phyloP scores from a whole-genome alignment of 2,888 invertebrate genomes.

The Argyresthia albistria region DNA sequence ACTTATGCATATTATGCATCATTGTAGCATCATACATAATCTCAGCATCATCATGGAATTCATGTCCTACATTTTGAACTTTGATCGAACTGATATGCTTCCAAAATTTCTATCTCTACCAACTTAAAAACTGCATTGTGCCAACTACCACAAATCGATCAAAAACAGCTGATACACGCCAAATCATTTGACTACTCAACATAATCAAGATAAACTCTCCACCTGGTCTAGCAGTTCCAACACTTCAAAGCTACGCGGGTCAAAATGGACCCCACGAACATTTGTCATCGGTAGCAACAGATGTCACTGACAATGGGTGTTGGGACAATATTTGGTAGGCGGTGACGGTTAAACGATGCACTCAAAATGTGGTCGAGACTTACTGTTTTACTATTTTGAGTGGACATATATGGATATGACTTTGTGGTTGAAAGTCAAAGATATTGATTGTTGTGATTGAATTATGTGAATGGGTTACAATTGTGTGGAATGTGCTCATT shows the following conservation, averaged over 20 bases:
- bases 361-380: conserved; percentile 18
- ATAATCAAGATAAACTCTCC: neutral
- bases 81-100: too few relatives aligned
- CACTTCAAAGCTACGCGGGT: neutral
- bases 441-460: too few relatives aligned
- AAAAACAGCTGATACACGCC: too few relatives aligned
- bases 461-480: too few relatives aligned
- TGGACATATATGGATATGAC: conserved; percentile 27
- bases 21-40: too few relatives aligned
- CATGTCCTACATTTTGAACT: too few relatives aligned
- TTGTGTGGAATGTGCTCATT: neutral
- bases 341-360: conserved; percentile 49
- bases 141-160: too few relatives aligned
- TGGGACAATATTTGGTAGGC: conserved; percentile 54
- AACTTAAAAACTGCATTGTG: too few relatives aligned
- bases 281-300: conserved; percentile 36
- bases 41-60: too few relatives aligned
- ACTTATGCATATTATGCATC: too few relatives aligned
- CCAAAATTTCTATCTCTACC: too few relatives aligned
- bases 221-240: neutral
- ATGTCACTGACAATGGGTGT: conserved; percentile 48
- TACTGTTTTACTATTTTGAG: conserved; percentile 19
- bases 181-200: neutral
- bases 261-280: conserved; percentile 20
- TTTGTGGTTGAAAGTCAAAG: neutral